Conservation (phyloP, 2,113 vertebrate genomes). For the Scortum barcoo region DNA sequence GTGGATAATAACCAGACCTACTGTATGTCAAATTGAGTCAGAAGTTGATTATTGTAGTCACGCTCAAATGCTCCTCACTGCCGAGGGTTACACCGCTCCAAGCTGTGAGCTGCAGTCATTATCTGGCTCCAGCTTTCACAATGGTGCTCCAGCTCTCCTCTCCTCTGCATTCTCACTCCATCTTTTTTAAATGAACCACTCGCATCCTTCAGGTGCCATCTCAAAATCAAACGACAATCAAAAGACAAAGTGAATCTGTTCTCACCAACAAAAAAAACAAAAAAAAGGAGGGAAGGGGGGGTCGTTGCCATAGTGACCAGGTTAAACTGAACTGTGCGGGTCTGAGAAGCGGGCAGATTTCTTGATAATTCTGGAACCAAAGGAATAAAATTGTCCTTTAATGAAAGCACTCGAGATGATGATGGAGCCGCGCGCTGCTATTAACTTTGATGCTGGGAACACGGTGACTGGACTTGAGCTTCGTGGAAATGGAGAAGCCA, state of each 20-base stretch:
- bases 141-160: slow-evolving; percentile 14
- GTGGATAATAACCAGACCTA: slow-evolving; percentile 3
- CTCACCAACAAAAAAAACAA: background rate
- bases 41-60: slow-evolving; percentile 33
- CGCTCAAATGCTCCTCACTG: background rate
- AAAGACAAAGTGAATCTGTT: slow-evolving; percentile 5
- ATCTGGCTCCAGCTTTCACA: slow-evolving; percentile 20
- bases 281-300: too few relatives aligned
- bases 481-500: slow-evolving; percentile 43
- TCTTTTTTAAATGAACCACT: slow-evolving; percentile 42
- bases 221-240: slow-evolving; percentile 50
- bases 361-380: slow-evolving; percentile 40
- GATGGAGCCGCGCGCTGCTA: slow-evolving; percentile 42
- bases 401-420: slow-evolving; percentile 75
- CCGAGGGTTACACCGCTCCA: slow-evolving; percentile 19
- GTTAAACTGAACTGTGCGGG: slow-evolving; percentile 59
- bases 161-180: slow-evolving; percentile 6
- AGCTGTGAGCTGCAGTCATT: slow-evolving; percentile 30
- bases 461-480: slow-evolving; percentile 51
- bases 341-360: background rate
- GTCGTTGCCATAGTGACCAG: slow-evolving; percentile 68
- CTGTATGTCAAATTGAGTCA: slow-evolving; percentile 13
- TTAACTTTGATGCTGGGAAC: slow-evolving; percentile 54
- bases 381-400: slow-evolving; percentile 66
- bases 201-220: slow-evolving; percentile 36